These are phyloP conservation scores for Macropus fuliginosus DNA, from an alignment of 2,797 vertebrate species.

Conservation along the genomic window DNA sequence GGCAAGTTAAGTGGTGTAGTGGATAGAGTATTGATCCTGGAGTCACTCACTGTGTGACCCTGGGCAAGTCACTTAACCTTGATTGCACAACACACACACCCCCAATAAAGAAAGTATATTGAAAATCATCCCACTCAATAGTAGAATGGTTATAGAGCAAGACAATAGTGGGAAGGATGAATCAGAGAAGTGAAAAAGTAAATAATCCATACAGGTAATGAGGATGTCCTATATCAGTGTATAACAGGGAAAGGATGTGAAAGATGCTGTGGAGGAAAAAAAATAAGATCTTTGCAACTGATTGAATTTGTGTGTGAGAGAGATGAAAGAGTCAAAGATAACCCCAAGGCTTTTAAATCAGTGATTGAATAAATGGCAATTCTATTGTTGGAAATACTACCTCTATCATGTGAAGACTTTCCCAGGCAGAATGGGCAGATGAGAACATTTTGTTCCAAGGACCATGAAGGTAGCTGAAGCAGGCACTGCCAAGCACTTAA, in stretches of 20 bases:
- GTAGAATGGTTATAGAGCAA: conserved; percentile 5
- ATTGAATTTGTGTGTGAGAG: too few relatives aligned
- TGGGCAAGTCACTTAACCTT: background rate
- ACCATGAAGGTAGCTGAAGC: too few relatives aligned
- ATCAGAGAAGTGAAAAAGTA: background rate
- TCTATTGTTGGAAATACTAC: background rate
- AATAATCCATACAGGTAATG: background rate
- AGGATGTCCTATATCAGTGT: background rate
- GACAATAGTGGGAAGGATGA: background rate
- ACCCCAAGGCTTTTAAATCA: background rate
- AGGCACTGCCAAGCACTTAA: background rate
- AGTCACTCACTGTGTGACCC: background rate
- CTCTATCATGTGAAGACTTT: too few relatives aligned
- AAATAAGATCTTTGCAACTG: background rate
- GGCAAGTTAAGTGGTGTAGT: background rate
- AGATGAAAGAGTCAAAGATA: background rate
- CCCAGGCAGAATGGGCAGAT: too few relatives aligned
- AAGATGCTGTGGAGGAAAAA: background rate
- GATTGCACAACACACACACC: background rate
- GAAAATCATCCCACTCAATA: background rate
- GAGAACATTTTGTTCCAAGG: too few relatives aligned
- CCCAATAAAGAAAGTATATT: conserved; percentile 30
- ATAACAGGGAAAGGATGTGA: background rate
- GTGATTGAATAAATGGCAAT: background rate
- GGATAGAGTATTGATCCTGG: background rate